Conservation (phyloP, 2,113 vertebrate genomes). For the Protobothrops mucrosquamatus region DNA sequence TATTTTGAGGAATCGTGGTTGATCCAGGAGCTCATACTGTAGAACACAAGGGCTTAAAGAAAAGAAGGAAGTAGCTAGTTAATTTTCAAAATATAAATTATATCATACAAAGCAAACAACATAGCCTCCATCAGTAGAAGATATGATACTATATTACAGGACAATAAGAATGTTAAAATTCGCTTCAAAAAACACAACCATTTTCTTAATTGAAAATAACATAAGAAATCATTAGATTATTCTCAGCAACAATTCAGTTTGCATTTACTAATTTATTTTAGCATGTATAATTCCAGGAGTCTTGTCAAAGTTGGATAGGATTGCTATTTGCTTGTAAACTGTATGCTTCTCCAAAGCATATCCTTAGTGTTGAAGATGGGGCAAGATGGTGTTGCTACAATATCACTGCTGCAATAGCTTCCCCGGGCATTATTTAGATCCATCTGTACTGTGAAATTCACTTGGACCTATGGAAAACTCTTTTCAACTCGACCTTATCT, state of each 20-base stretch:
- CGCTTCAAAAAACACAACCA: neutral
- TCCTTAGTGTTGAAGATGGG: neutral
- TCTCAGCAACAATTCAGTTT: neutral
- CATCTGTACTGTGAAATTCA: neutral
- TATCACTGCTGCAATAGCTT: neutral
- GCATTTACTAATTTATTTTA: neutral
- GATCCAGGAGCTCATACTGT: slow-evolving; percentile 38
- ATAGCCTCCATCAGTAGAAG: neutral
- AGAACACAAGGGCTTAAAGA: slow-evolving; percentile 5
- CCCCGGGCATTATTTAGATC: neutral
- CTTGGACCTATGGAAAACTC: neutral
- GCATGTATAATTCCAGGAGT: neutral
- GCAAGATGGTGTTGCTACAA: neutral
- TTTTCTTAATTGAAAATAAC: neutral
- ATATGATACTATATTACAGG: neutral
- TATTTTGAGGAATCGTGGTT: slow-evolving; percentile 41
- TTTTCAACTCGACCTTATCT: neutral
- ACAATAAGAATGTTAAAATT: neutral
- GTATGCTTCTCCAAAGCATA: too few species aligned
- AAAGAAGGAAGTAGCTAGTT: neutral
- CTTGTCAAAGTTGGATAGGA: neutral
- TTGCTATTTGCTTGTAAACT: neutral
- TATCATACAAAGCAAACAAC: neutral
- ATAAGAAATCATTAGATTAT: neutral
- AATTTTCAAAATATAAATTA: neutral